Evolutionary conservation across 2,888 invertebrate species (phyloP).

Genomic region (Noctua janthina): DNA sequence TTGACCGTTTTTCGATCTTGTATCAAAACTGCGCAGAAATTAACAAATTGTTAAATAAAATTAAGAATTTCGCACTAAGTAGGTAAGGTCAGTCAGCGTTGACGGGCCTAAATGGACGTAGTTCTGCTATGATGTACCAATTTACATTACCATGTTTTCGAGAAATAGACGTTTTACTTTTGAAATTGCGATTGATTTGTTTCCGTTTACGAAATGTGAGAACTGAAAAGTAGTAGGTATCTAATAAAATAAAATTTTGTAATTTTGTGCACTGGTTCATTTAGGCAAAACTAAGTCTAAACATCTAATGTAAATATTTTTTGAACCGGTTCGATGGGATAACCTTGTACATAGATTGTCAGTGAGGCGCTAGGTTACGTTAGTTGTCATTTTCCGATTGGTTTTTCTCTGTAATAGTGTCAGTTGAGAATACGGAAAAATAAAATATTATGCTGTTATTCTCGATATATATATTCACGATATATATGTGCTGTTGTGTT

Average conservation of each 20-base stretch:
- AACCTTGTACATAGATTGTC: conserved; percentile 20
- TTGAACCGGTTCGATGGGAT: not conserved
- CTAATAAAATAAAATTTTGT: not conserved
- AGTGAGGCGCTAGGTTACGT: conserved; percentile 12
- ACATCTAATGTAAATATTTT: conserved; percentile 6
- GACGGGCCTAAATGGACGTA: not conserved
- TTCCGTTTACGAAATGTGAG: not conserved
- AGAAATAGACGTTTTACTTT: not conserved
- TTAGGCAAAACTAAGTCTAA: not conserved
- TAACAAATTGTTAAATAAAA: not conserved
- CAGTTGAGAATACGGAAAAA: not conserved
- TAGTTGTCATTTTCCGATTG: not conserved
- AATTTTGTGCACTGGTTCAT: not conserved
- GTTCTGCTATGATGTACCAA: not conserved
- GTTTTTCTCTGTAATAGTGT: not conserved
- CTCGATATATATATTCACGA: not conserved
- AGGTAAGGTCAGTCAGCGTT: not conserved
- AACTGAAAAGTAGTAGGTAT: not conserved
- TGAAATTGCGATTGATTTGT: not conserved
- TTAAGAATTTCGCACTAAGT: conserved; percentile 4
- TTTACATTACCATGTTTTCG: not conserved
- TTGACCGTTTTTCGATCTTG: not conserved
- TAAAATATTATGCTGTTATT: not conserved
- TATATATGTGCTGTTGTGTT: not conserved
- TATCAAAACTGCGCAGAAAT: not conserved